These are phyloP conservation scores for Ophioninae sp. DNA, from an alignment of 2,888 invertebrate species.

Conservation along the genomic window DNA sequence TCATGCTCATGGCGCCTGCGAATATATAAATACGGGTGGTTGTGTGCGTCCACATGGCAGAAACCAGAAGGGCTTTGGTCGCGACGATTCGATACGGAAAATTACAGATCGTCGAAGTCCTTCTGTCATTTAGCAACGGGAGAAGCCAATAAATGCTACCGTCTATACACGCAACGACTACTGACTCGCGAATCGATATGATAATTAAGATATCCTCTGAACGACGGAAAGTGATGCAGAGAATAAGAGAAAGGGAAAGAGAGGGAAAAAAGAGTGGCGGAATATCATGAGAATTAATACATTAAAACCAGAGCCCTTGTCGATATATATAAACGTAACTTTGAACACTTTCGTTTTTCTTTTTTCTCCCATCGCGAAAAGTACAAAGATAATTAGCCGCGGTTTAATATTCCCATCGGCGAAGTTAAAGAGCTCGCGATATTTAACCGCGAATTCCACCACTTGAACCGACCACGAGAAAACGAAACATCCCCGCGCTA, in stretches of 20 bases:
- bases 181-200: slow-evolving; percentile 56
- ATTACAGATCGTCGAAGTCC: not conserved
- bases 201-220: slow-evolving; percentile 72
- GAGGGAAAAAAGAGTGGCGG: slow-evolving; percentile 40
- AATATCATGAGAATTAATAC: slow-evolving; percentile 58
- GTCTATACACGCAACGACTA: slow-evolving; percentile 19
- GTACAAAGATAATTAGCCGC: slow-evolving; percentile 51
- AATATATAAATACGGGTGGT: slow-evolving; percentile 4
- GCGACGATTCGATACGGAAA: not conserved
- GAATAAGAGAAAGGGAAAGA: slow-evolving; percentile 15
- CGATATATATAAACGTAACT: slow-evolving; percentile 17
- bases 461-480: not conserved
- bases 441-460: slow-evolving; percentile 45
- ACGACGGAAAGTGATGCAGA: slow-evolving; percentile 24
- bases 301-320: slow-evolving; percentile 57
- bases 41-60: not conserved
- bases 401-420: slow-evolving; percentile 47
- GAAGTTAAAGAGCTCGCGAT: slow-evolving; percentile 32
- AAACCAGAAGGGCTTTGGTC: not conserved
- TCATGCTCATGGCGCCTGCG: slow-evolving; percentile 45
- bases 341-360: slow-evolving; percentile 26
- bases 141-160: slow-evolving; percentile 3
- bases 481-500: slow-evolving; percentile 41
- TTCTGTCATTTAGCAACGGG: not conserved
- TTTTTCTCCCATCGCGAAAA: slow-evolving; percentile 39